These are phyloP conservation scores for Xestia c-nigrum DNA, from an alignment of 2,888 invertebrate species.

Conservation along the genomic window DNA sequence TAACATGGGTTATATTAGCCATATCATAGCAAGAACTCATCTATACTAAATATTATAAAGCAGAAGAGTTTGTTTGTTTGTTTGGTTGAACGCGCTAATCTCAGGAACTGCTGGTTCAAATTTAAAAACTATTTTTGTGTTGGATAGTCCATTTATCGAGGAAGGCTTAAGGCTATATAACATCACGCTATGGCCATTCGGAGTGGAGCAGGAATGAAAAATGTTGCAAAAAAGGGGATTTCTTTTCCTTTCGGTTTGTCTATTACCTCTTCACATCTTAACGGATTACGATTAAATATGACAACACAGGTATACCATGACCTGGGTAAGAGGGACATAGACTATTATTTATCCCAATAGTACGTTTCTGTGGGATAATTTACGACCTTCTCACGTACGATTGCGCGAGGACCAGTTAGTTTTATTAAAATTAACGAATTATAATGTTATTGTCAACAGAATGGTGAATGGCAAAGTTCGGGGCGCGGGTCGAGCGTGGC, in stretches of 20 bases:
- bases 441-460: constrained; percentile 69
- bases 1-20: background rate
- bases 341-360: background rate
- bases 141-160: too few relatives aligned
- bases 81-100: too few relatives aligned
- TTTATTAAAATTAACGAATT: background rate
- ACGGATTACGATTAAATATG: background rate
- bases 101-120: too few relatives aligned
- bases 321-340: background rate
- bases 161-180: too few relatives aligned
- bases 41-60: too few relatives aligned
- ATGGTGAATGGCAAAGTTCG: constrained; percentile 83
- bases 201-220: too few relatives aligned
- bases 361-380: background rate
- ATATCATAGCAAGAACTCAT: background rate
- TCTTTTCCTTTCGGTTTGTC: too few relatives aligned
- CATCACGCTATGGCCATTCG: too few relatives aligned
- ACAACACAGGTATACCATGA: background rate
- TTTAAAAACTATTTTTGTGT: too few relatives aligned
- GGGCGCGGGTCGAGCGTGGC: constrained; percentile 84
- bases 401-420: background rate
- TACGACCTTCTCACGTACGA: background rate
- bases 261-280: background rate
- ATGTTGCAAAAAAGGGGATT: too few relatives aligned
- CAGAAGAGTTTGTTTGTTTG: too few relatives aligned